phyloP scores from a whole-genome alignment of 2,888 invertebrate genomes.

The Yponomeuta plumbellus region DNA sequence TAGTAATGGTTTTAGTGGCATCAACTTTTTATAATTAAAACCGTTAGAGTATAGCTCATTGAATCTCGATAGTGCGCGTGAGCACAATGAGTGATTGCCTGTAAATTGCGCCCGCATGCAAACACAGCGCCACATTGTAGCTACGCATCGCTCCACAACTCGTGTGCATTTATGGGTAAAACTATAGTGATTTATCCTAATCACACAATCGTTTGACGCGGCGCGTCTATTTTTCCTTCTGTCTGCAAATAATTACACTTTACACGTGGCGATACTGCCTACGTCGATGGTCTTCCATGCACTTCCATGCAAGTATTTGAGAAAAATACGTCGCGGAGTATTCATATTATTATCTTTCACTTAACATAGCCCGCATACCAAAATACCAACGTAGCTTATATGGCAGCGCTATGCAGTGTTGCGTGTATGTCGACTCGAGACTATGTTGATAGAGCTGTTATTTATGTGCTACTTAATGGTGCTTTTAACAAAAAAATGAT shows the following conservation, averaged over 20 bases:
- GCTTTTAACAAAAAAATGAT: too few species aligned
- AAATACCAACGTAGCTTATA: neutral
- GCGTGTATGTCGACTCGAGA: too few species aligned
- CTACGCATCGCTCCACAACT: slow-evolving; percentile 3
- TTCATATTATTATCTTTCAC: neutral
- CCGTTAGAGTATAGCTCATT: neutral
- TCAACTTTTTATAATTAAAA: too few species aligned
- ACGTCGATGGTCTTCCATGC: neutral
- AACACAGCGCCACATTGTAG: slow-evolving; percentile 3
- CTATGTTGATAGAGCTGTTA: too few species aligned
- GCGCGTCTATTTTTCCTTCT: slow-evolving; percentile 3
- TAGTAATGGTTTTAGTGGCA: too few species aligned
- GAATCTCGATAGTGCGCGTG: neutral
- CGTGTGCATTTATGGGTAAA: neutral
- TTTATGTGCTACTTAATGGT: too few species aligned
- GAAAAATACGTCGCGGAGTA: neutral
- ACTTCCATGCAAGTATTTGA: neutral
- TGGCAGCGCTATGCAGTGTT: too few species aligned
- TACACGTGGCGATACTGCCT: slow-evolving; percentile 10
- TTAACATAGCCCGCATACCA: neutral
- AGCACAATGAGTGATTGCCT: neutral
- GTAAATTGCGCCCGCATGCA: slow-evolving; percentile 8
- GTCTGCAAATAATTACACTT: slow-evolving; percentile 2
- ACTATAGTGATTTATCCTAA: slow-evolving; percentile 12
- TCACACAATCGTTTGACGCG: neutral